These are phyloP conservation scores for Mizuhopecten yessoensis DNA, from an alignment of 1,140 invertebrate genomes.

Conservation along the genomic window DNA sequence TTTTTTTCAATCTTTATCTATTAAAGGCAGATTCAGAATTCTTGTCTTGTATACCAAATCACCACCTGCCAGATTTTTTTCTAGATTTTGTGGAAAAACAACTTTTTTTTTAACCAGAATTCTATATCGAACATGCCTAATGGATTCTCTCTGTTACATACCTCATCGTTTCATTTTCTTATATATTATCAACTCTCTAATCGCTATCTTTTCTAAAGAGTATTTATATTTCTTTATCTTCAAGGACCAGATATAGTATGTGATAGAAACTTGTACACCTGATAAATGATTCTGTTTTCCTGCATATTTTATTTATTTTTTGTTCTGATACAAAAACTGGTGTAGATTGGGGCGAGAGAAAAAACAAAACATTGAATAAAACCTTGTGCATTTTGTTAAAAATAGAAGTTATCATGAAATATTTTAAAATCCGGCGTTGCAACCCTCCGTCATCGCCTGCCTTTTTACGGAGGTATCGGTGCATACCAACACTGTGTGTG, in stretches of 20 bases:
- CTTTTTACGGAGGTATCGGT: constrained; percentile 1
- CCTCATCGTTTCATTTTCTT: neutral
- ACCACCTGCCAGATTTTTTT: neutral
- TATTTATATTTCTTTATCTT: neutral
- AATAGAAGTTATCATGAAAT: neutral
- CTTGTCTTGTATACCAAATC: neutral
- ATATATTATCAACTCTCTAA: too few species aligned
- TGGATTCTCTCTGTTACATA: neutral
- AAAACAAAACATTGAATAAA: neutral
- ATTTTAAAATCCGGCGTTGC: neutral
- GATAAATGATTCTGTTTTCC: neutral
- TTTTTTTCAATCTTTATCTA: neutral
- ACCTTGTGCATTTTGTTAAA: neutral
- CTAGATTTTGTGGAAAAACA: too few species aligned
- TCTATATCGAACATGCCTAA: neutral
- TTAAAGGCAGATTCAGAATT: neutral
- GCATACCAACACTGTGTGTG: neutral
- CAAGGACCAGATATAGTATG: neutral
- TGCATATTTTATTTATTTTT: neutral
- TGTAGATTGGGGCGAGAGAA: neutral
- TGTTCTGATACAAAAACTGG: neutral
- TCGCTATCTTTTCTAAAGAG: neutral
- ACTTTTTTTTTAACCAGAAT: neutral
- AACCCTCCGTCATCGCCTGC: neutral
- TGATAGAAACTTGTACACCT: neutral